Percentiles rank a stretch among this genome's conserved stretches.
These are phyloP conservation scores for Pelobates fuscus DNA, from an alignment of 2,113 vertebrate species.

Conservation along the genomic window DNA sequence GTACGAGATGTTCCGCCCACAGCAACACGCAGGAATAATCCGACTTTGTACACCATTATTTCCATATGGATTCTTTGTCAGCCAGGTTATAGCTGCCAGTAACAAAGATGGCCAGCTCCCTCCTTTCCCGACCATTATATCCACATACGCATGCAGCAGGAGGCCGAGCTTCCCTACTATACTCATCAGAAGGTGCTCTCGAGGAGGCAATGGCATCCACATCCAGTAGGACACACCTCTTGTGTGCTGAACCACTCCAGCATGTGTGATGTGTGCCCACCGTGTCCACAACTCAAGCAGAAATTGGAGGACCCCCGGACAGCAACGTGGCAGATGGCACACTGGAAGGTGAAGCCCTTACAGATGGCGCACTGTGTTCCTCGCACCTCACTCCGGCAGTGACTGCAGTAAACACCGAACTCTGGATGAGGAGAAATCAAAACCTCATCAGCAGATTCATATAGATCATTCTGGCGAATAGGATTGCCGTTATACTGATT, in stretches of 20 bases:
- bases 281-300: constrained; percentile 94
- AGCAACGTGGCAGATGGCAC: constrained; percentile 93
- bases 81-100: too few species aligned
- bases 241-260: constrained; percentile 97
- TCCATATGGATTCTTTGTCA: too few species aligned
- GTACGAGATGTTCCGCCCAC: too few species aligned
- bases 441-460: rapidly evolving
- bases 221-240: constrained; percentile 94
- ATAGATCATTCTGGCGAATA: too few species aligned
- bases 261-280: constrained; percentile 95
- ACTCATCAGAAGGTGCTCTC: constrained; percentile 89
- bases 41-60: too few species aligned
- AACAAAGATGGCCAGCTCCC: too few species aligned
- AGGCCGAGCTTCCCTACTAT: too few species aligned
- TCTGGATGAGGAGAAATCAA: constrained; percentile 68
- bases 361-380: constrained; percentile 92
- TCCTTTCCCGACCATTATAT: too few species aligned
- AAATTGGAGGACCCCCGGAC: constrained; percentile 95
- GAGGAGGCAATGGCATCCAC: constrained; percentile 90
- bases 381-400: constrained; percentile 90
- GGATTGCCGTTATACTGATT: too few species aligned
- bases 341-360: constrained; percentile 95
- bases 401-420: constrained; percentile 93
- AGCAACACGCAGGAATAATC: too few species aligned
- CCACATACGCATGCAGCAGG: too few species aligned